Conservation (phyloP, 2,888 invertebrate species). For the Oasisia sp. region DNA sequence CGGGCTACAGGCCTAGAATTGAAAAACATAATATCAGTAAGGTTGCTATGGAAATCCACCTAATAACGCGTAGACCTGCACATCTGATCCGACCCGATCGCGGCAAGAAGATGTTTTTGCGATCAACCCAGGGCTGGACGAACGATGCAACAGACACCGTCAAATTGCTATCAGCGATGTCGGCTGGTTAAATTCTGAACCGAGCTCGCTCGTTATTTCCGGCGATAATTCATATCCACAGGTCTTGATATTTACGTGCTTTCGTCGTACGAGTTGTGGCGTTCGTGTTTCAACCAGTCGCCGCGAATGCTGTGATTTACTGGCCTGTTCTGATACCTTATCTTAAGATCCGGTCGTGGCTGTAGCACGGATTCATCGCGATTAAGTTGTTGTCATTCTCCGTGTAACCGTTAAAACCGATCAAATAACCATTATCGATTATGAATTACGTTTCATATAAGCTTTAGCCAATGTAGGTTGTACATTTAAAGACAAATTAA, state of each 20-base stretch:
- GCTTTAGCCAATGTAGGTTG: too few relatives aligned
- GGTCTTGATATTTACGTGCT: neutral
- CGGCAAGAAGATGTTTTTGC: neutral
- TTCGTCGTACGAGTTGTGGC: neutral
- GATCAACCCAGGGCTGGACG: neutral
- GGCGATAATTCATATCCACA: slow-evolving; percentile 12
- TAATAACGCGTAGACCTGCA: neutral
- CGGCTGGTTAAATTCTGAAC: neutral
- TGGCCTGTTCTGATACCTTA: neutral
- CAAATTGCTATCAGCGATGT: neutral
- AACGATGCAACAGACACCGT: neutral
- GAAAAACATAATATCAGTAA: neutral
- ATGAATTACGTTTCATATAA: too few relatives aligned
- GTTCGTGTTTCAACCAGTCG: neutral
- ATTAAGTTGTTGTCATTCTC: neutral
- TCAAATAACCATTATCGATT: too few relatives aligned
- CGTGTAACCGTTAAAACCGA: neutral
- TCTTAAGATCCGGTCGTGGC: neutral
- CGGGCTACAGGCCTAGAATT: neutral
- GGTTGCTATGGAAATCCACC: neutral
- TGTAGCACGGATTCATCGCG: neutral
- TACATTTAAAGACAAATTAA: too few relatives aligned
- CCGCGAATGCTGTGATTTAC: neutral
- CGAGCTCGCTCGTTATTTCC: neutral
- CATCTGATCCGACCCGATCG: neutral